A percentile compares a stretch with the other conserved stretches of the same genome.
These are phyloP conservation scores for Drosophila nr. perissopoda DNA, from an alignment of 2,888 invertebrate species.

Conservation along the genomic window DNA sequence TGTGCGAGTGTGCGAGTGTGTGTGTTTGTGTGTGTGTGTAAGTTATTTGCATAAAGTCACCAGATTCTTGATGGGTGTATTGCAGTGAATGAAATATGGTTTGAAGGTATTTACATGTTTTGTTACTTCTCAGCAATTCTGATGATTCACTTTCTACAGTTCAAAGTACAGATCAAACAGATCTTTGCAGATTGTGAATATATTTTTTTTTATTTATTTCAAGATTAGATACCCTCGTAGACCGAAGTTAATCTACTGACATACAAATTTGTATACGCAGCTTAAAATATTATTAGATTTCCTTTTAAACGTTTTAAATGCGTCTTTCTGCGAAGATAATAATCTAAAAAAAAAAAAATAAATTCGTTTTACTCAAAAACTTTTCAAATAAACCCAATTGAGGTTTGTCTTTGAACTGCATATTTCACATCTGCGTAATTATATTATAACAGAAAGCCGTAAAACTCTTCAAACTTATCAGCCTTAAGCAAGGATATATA, in stretches of 20 bases:
- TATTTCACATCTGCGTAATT: no score
- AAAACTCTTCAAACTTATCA: no score
- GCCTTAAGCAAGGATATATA: no score
- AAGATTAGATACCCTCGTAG: neutral
- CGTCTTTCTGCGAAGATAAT: no score
- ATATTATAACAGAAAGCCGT: no score
- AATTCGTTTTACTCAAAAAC: no score
- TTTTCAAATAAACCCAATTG: no score
- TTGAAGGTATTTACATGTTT: neutral
- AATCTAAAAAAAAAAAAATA: no score
- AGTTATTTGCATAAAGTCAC: slow-evolving; percentile 26
- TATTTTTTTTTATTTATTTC: neutral
- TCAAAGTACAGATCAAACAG: neutral
- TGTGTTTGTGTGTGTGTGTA: neutral
- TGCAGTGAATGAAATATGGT: slow-evolving; percentile 1
- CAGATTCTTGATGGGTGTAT: neutral
- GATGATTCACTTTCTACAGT: neutral
- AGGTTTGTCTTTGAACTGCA: no score
- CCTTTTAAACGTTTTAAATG: no score
- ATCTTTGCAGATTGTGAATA: neutral
- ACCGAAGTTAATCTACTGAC: neutral
- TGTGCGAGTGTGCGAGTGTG: neutral
- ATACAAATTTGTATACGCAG: no score
- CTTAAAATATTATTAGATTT: no score
- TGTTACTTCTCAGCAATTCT: neutral